Evolutionary conservation across 2,888 invertebrate species (phyloP), one percentile per base, ranked within the genome.

Genomic region (Eumerus sabulonum): DNA sequence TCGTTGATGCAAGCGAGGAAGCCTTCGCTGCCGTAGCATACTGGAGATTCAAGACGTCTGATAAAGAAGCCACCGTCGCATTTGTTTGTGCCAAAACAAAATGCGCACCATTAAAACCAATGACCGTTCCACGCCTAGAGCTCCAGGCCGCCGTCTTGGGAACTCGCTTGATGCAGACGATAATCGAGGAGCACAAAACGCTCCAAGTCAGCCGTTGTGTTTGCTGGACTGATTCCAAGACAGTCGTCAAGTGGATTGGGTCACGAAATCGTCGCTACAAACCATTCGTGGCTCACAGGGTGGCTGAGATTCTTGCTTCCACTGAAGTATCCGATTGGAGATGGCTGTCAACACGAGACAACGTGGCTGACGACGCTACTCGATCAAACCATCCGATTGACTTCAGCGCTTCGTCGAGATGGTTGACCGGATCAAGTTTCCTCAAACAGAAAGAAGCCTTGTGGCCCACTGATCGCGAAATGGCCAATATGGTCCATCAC

Each of bases 281-380:
- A 59, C 82, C 83, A 13, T 85, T 40, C 5, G 40, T 40, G 11
- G 82, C 84, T 0, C 79, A 82, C 60, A 60, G 84, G 47, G 68
- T 84, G 9, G 83, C 81, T 0, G 83, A 40, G 40, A 40, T 40
- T 40, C n/a, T 63, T 40, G 79, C 76, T 4, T 14, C 53, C 4
- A 73, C 81, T 9, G 18, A 56, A 1, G 14, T 51, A 36, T 72
- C 72, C 35, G 67, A 83, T 9, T 84, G 84, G 82, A 67, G 64
- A 42, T 84, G 83, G 82, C 62, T 84, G 13, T 81, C 83, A 9
- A 79, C 83, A 1, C 67, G 76, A 17, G 14, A 71, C n/a, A 84
- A 84, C 70, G 76, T 82, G 3, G 83, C 84, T 17, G 85, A 85
- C 71, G 81, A 77, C 40, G 81, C 82, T 11, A 83, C 82, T 13